phyloP scores from a whole-genome alignment of 1,140 invertebrate genomes.

The Trichonephila inaurata region DNA sequence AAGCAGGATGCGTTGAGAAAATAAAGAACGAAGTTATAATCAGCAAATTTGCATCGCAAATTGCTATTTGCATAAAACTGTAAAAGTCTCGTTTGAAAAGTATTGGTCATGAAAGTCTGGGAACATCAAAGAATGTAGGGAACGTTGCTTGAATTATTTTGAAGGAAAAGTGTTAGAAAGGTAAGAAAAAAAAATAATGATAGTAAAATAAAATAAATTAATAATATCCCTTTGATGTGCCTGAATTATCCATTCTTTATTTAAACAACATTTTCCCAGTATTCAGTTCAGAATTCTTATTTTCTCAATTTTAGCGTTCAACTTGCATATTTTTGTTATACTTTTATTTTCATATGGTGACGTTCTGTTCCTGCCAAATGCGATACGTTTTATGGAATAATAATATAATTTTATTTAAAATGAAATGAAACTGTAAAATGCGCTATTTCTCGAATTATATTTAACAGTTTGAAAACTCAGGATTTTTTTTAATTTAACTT shows the following conservation, averaged over 20 bases:
- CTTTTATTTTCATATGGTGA: too few relatives aligned
- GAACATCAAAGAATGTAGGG: conserved; percentile 58
- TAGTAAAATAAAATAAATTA: neutral
- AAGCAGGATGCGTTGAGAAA: neutral
- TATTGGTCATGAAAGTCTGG: conserved; percentile 24
- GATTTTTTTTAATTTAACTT: too few relatives aligned
- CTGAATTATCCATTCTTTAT: neutral
- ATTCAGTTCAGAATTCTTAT: neutral
- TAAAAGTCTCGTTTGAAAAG: conserved; percentile 58
- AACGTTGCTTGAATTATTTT: neutral
- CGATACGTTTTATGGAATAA: too few relatives aligned
- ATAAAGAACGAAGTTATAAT: conserved; percentile 46
- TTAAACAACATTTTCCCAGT: neutral
- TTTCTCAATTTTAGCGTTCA: neutral
- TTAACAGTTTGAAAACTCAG: too few relatives aligned
- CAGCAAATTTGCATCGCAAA: conserved; percentile 69
- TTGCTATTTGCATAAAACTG: conserved; percentile 70
- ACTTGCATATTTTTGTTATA: too few relatives aligned
- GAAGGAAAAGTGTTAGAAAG: neutral
- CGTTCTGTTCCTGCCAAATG: too few relatives aligned
- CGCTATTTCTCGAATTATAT: too few relatives aligned
- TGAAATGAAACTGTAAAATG: too few relatives aligned
- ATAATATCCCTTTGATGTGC: conserved; percentile 31
- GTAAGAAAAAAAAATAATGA: neutral
- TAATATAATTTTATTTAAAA: too few relatives aligned